Conservation (phyloP, 2,888 invertebrate genomes). For the Plebejus melissa region DNA sequence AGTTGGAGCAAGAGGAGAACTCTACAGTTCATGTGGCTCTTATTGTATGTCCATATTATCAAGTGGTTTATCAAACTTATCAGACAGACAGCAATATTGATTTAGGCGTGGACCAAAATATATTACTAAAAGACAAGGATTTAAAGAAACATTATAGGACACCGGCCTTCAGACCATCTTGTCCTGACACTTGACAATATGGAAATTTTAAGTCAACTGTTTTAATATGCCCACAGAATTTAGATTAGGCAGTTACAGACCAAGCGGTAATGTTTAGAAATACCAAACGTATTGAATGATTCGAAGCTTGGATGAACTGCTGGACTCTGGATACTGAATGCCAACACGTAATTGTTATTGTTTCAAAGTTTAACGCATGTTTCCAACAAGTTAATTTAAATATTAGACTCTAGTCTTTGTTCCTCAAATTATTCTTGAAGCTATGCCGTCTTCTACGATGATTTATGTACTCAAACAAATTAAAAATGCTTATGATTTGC, state of each 20-base stretch:
- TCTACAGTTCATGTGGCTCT: too few species aligned
- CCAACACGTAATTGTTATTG: constrained; percentile 9
- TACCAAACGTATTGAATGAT: neutral
- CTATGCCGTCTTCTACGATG: neutral
- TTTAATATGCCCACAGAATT: constrained; percentile 6
- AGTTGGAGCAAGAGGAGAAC: neutral
- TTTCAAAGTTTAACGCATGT: neutral
- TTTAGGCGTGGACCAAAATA: too few species aligned
- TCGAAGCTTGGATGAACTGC: neutral
- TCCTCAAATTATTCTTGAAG: neutral
- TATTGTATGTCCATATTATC: neutral
- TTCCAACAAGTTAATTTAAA: neutral
- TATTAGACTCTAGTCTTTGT: constrained; percentile 1
- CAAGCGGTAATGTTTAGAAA: constrained; percentile 8
- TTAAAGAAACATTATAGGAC: neutral
- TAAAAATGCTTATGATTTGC: constrained; percentile 38
- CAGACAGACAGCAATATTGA: neutral
- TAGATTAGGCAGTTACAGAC: neutral
- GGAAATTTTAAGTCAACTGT: neutral
- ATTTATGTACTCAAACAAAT: constrained; percentile 20
- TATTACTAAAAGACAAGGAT: neutral
- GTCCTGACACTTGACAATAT: neutral
- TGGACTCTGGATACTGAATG: neutral
- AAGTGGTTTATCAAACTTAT: neutral
- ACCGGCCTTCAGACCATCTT: neutral